Evolutionary conservation across 2,797 vertebrate genomes (phyloP).

Genomic region (Sebastes wilsoni): DNA sequence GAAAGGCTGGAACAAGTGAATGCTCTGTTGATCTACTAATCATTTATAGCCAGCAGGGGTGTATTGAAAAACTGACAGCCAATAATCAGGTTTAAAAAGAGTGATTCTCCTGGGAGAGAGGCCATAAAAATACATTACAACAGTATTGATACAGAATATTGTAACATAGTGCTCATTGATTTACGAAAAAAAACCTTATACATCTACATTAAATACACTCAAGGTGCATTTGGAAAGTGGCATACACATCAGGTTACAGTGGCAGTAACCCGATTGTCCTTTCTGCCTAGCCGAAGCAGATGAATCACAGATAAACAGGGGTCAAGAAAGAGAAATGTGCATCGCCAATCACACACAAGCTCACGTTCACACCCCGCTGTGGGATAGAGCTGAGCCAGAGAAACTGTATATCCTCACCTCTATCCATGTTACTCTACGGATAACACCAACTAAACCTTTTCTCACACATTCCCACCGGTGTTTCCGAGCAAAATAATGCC

Average conservation of each 20-base stretch:
- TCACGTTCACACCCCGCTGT: conserved; percentile 25
- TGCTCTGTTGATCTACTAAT: not conserved
- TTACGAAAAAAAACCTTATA: not conserved
- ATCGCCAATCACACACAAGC: conserved; percentile 34
- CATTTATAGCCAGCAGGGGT: not conserved
- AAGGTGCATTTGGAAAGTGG: not conserved
- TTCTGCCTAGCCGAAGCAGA: conserved; percentile 42
- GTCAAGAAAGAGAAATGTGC: conserved; percentile 55
- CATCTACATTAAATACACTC: not conserved
- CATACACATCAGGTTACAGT: not conserved
- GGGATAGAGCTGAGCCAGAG: conserved; percentile 68
- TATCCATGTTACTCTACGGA: conserved; percentile 41
- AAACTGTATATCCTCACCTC: conserved; percentile 67
- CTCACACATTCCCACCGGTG: conserved; percentile 23
- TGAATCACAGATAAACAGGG: conserved; percentile 66
- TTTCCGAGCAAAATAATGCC: conserved; percentile 42
- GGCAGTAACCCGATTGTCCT: conserved; percentile 51
- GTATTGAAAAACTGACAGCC: not conserved
- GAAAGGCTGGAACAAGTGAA: not conserved
- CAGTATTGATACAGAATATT: not conserved
- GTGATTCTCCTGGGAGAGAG: not conserved
- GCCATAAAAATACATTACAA: not conserved
- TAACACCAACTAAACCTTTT: conserved; percentile 39
- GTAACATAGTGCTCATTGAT: not conserved
- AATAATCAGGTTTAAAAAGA: not conserved